Conservation (phyloP, 2,113 vertebrate genomes). For the Sitta europaea region DNA sequence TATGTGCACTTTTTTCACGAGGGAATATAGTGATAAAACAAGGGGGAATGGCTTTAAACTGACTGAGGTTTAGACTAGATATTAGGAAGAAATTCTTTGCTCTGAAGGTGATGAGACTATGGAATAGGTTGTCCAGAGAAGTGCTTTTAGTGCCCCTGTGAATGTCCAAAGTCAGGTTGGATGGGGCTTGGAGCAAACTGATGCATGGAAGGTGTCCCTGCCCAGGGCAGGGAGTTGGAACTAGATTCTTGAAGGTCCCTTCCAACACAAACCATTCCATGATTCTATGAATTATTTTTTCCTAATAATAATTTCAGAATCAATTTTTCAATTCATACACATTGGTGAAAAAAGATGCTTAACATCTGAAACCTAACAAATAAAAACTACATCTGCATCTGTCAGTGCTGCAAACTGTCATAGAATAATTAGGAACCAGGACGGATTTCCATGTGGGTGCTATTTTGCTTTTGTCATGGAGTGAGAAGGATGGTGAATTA, state of each 20-base stretch:
- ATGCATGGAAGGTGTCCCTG: not conserved
- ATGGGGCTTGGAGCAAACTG: not conserved
- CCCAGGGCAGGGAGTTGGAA: not conserved
- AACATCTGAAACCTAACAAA: not conserved
- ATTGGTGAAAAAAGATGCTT: not conserved
- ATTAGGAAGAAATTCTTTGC: not conserved
- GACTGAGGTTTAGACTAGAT: not conserved
- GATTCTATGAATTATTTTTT: not conserved
- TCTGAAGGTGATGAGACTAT: not conserved
- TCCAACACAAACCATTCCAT: not conserved
- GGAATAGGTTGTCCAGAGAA: not conserved
- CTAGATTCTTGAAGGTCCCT: not conserved
- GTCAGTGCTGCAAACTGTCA: not conserved
- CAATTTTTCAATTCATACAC: not conserved
- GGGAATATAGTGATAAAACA: not conserved
- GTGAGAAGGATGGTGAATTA: not conserved
- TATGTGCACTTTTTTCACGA: accelerated
- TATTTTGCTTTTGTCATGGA: not conserved
- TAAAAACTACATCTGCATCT: not conserved
- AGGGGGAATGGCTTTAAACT: not conserved
- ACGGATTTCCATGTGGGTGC: not conserved
- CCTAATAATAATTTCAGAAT: not conserved
- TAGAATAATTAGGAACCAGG: not conserved
- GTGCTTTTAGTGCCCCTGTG: not conserved
- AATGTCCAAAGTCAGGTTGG: not conserved